Evolutionary conservation across 2,113 vertebrate species (phyloP), one percentile per base, ranked within the genome.

Genomic region (Myxocyprinus asiaticus): DNA sequence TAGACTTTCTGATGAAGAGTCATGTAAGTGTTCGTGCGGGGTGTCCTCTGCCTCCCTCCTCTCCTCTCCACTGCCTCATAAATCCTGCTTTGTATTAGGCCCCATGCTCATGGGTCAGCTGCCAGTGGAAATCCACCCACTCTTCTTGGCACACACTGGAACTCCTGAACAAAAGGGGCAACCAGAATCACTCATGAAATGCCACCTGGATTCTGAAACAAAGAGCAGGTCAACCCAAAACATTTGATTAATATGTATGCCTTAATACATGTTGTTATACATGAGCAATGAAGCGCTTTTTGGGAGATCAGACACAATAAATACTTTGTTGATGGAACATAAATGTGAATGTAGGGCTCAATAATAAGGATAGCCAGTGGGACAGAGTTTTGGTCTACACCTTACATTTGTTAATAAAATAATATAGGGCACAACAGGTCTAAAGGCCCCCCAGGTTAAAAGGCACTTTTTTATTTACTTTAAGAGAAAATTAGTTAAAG

Each of bases 91-190:
- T 74, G 71, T 74, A 50, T 74, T 74, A 22, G 44, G 17, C 15
- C 58, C 45, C 71, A 74, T 63, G 71, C 58, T 74, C 58, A 14
- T 10, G 14, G 71, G 11, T 74, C 71, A 74, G 71, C 58, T 74
- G 70, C 58, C 45, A 62, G 9, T 74, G 71, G 71, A 74, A 74
- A 74, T 33, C 44, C 63, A 74, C 71, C 71, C 56, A 14, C 43
- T 50, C 71, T 74, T 22, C 58, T 42, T 62, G 56, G 71, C 71
- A 74, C 71, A 42, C 58, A 61, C 71, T 74, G 56, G 58, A 56
- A 72, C n/a, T 58, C 58, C 58, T 74, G 44, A 74, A 74, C 71
- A 74, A 74, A 74, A 74, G 45, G 15, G 15, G 71, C 58, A 48
- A 59, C 55, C 58, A 42, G 71, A 50, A 74, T 61, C 58, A 74